Conservation (phyloP, 2,797 vertebrate genomes). For the Anniella stebbinsi region DNA sequence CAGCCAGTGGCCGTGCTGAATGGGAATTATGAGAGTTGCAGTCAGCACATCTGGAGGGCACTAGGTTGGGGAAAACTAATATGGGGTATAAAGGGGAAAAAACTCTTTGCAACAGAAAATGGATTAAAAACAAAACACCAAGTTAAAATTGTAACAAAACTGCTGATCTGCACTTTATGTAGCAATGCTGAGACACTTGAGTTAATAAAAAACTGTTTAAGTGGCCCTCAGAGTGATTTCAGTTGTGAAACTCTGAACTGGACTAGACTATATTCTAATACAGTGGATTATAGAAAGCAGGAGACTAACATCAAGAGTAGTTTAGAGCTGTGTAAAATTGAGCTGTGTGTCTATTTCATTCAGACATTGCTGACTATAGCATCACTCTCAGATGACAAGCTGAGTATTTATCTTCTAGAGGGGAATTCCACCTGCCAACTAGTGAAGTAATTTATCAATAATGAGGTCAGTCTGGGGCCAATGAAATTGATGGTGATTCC, state of each 20-base stretch:
- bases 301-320: conserved; percentile 5
- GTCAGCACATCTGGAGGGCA: too few relatives aligned
- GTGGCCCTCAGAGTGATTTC: neutral
- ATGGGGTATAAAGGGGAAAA: neutral
- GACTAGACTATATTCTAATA: conserved; percentile 15
- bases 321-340: conserved; percentile 2
- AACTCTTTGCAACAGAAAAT: neutral
- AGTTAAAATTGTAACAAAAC: neutral
- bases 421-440: neutral
- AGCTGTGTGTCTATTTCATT: conserved; percentile 20
- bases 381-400: conserved; percentile 4
- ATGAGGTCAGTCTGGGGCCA: neutral
- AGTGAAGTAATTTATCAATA: conserved; percentile 24
- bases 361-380: conserved; percentile 10
- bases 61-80: too few relatives aligned
- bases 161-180: neutral
- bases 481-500: conserved; percentile 30
- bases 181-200: neutral
- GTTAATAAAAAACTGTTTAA: neutral
- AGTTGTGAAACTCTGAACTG: neutral
- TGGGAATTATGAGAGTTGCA: too few relatives aligned
- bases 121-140: neutral
- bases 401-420: conserved; percentile 28
- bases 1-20: too few relatives aligned
- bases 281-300: neutral